A percentile compares a stretch with the other conserved stretches of the same genome.
Conservation (phyloP, 1,140 invertebrate species). For the Mamestra configurata region DNA sequence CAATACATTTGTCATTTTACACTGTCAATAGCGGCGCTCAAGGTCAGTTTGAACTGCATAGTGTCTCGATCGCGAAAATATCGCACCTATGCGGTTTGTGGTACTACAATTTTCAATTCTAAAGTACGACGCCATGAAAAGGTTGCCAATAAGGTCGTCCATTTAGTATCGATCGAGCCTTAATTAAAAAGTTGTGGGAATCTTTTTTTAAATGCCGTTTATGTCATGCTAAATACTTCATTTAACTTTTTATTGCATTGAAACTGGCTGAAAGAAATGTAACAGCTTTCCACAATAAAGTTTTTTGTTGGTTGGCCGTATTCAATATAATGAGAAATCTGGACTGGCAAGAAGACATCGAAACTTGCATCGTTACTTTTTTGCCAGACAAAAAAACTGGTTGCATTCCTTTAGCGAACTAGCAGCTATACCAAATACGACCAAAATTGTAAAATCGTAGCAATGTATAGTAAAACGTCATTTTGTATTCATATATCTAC, state of each 20-base stretch:
- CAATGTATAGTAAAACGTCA: slow-evolving; percentile 24
- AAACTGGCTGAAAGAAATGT: neutral
- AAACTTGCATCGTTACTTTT: slow-evolving; percentile 16
- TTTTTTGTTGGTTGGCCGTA: slow-evolving; percentile 6
- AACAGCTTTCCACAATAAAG: slow-evolving; percentile 22
- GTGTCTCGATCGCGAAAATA: neutral
- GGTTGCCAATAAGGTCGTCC: slow-evolving; percentile 7
- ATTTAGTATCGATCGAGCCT: slow-evolving; percentile 19
- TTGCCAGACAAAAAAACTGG: slow-evolving; percentile 14
- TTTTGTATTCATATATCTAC: slow-evolving; percentile 27
- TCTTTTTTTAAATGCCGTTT: slow-evolving; percentile 28
- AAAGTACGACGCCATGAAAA: neutral
- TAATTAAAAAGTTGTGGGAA: slow-evolving; percentile 33
- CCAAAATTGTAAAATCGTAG: neutral
- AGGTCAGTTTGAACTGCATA: slow-evolving; percentile 4
- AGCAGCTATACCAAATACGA: slow-evolving; percentile 1
- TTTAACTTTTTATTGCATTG: slow-evolving; percentile 18
- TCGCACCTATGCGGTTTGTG: neutral
- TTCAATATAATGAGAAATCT: slow-evolving; percentile 35
- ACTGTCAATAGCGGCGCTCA: neutral
- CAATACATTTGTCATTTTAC: slow-evolving; percentile 37
- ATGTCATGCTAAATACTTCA: slow-evolving; percentile 19
- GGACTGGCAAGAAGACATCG: neutral
- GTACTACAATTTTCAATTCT: neutral
- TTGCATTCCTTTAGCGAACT: slow-evolving; percentile 14